These are phyloP conservation scores for Oreortyx pictus DNA, from an alignment of 2,797 vertebrate genomes.

Conservation along the genomic window DNA sequence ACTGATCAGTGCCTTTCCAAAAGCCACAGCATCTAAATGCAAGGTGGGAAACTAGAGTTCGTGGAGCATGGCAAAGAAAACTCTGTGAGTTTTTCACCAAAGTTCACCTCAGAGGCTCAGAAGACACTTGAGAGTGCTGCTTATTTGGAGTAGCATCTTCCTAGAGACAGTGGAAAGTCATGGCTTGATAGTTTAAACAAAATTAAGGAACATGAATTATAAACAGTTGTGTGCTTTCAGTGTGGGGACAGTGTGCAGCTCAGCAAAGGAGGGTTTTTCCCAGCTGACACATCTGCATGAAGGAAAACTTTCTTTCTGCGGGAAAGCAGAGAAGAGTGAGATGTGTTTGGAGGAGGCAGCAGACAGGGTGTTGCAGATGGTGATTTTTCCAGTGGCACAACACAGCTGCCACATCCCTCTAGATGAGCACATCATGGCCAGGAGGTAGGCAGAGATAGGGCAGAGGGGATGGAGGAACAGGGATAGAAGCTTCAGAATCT, in stretches of 20 bases:
- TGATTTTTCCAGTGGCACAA: neutral
- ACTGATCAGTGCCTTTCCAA: neutral
- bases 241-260: neutral
- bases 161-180: neutral
- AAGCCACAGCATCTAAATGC: neutral
- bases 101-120: neutral
- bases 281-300: neutral
- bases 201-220: neutral
- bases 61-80: neutral
- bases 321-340: neutral
- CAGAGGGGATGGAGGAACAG: neutral
- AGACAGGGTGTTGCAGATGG: neutral
- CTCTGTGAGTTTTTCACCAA: neutral
- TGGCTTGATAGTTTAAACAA: constrained; percentile 28
- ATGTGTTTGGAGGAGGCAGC: neutral
- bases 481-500: neutral
- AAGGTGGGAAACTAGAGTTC: neutral
- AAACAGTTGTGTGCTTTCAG: constrained; percentile 20
- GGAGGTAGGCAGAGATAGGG: neutral
- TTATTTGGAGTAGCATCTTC: neutral
- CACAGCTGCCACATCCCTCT: neutral
- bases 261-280: constrained; percentile 29
- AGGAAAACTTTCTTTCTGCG: neutral
- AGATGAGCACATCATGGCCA: neutral
- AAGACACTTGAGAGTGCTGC: neutral